Conservation (phyloP, 1,140 invertebrate genomes). For the Pseudomyrmex sp. region DNA sequence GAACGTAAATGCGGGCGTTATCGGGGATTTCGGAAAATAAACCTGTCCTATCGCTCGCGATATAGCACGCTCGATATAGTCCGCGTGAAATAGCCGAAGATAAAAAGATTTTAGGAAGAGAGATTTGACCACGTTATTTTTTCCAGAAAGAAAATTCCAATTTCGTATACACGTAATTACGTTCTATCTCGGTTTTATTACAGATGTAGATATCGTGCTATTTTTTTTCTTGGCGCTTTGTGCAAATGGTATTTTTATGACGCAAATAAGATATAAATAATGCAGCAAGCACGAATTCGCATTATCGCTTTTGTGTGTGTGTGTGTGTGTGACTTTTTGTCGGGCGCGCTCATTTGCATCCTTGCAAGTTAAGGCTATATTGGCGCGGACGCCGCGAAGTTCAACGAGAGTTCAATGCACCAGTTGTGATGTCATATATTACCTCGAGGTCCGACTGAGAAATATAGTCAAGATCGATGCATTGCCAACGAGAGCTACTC, state of each 20-base stretch:
- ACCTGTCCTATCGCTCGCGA: not conserved
- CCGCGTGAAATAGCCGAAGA: not conserved
- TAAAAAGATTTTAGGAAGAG: not conserved
- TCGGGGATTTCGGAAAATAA: slow-evolving; percentile 9
- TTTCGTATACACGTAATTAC: no score
- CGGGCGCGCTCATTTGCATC: slow-evolving; percentile 21
- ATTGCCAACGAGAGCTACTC: not conserved
- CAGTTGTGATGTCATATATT: slow-evolving; percentile 29
- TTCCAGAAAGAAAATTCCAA: no score
- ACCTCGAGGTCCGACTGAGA: slow-evolving; percentile 12
- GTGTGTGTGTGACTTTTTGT: slow-evolving; percentile 9
- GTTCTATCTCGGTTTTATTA: no score
- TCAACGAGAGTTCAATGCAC: slow-evolving; percentile 49
- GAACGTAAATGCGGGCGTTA: not conserved
- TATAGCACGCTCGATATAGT: not conserved
- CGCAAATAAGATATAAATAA: slow-evolving; percentile 12
- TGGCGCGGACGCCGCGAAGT: slow-evolving; percentile 12
- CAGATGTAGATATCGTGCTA: no score
- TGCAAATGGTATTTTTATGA: no score
- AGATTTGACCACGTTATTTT: no score
- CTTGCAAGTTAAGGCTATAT: slow-evolving; percentile 26
- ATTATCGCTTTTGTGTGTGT: not conserved
- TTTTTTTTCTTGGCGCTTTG: no score
- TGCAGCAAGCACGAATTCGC: slow-evolving; percentile 13
- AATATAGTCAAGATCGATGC: slow-evolving; percentile 10